Evolutionary conservation across 37 sponge, comb jelly and placozoan genomes (phyloP), one percentile per base, ranked within the genome.

Genomic region (Geodia barretti): DNA sequence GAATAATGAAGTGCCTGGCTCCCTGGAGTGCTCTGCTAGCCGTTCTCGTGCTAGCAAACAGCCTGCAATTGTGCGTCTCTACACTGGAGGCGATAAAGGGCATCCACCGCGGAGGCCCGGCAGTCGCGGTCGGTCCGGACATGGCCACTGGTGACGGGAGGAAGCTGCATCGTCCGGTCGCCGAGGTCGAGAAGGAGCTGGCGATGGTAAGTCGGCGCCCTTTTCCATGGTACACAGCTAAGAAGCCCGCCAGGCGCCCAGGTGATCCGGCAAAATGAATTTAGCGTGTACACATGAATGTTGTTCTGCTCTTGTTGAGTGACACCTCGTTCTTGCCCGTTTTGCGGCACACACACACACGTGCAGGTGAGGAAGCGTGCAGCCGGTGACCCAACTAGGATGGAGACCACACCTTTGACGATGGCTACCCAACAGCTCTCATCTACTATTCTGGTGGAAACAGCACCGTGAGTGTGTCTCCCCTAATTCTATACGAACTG

Each of bases 391-490:
- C 82, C 82, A 23, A 36, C 25, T 60, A 59, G 36, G 32, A 72
- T 71, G 82, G 82, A 23, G 41, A 72, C 25, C 33, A 62, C 59
- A 17, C 32, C 7, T 67, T 75, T 41, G 39, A 32, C 11, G 83
- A 83, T 42, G 60, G 58, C 17, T 62, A 83, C 43, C 19, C 4
- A 28, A 66, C 64, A 42, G 83, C 75, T 11, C 1, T 2, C 3
- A 79, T 88, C 0, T 68, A 82, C 38, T 88, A 88, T 40, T 88
- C 83, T 4, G 83, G 89, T 71, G 64, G 35, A 0, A 23, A 70
- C 59, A 83, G 89, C 62, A 62, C 42, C 8, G 89, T 88, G 39
- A 78, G 83, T 40, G 17, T 4, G 2, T 24, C n/a, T n/a, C n/a
- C n/a, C 37, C 34, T 80, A n/a, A n/a, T n/a, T n/a, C n/a, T n/a